Percentiles rank a stretch among this genome's conserved stretches.
Conservation (phyloP, 2,888 invertebrate genomes). For the Drosophila flavopinicola region DNA sequence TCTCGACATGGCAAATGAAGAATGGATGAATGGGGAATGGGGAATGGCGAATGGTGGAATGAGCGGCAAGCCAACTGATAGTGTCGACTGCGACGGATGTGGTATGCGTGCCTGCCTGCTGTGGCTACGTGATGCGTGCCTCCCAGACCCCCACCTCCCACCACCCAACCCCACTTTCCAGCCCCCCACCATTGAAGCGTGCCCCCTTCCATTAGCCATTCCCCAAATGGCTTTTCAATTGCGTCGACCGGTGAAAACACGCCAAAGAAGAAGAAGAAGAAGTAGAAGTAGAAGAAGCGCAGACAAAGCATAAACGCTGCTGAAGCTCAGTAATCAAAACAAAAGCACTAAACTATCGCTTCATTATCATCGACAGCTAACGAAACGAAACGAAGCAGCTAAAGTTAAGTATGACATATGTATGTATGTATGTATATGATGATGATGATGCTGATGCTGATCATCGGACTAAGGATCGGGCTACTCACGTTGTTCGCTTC, state of each 20-base stretch:
- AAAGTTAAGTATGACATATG: not conserved
- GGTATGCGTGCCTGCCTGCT: conserved; percentile 63
- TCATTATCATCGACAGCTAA: conserved; percentile 30
- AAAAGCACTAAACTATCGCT: conserved; percentile 54
- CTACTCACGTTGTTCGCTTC: conserved; percentile 69
- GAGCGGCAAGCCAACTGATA: conserved; percentile 44
- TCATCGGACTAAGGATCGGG: conserved; percentile 32
- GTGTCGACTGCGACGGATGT: conserved; percentile 47
- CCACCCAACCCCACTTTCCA: too few relatives aligned
- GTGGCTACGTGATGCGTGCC: conserved; percentile 60
- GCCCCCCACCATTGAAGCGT: too few relatives aligned
- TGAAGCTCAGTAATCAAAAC: conserved; percentile 72
- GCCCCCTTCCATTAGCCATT: conserved; percentile 15
- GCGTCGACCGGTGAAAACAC: conserved; percentile 67
- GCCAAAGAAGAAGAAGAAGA: too few relatives aligned
- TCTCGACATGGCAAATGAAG: conserved; percentile 52
- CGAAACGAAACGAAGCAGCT: not conserved
- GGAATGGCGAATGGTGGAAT: conserved; percentile 33
- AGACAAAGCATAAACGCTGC: conserved; percentile 66
- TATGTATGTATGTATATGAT: not conserved
- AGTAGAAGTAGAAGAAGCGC: too few relatives aligned
- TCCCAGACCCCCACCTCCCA: not conserved
- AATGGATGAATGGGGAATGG: conserved; percentile 41
- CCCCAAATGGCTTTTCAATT: conserved; percentile 76
- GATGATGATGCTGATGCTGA: not conserved